phyloP scores from a whole-genome alignment of 2,113 vertebrate genomes.

The Rynchops niger region DNA sequence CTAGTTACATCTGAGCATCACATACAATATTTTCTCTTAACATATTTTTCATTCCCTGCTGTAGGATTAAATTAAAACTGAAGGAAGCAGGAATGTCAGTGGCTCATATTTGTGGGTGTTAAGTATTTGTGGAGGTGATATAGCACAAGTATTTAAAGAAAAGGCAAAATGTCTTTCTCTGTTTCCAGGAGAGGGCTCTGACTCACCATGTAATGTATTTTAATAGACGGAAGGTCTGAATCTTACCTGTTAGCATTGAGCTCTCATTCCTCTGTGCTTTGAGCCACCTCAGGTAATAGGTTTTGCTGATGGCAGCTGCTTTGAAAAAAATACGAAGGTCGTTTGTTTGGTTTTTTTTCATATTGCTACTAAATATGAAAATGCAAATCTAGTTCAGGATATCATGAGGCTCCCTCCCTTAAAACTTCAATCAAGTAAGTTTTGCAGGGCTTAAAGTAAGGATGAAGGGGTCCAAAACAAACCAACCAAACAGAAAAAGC shows the following conservation, averaged over 20 bases:
- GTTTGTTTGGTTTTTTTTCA: not conserved
- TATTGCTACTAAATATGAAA: not conserved
- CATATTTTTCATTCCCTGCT: not conserved
- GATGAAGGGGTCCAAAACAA: not conserved
- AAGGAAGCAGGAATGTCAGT: not conserved
- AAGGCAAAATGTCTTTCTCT: not conserved
- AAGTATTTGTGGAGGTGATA: not conserved
- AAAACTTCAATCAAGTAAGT: not conserved
- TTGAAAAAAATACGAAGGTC: not conserved
- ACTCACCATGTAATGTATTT: not conserved
- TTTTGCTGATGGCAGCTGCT: not conserved
- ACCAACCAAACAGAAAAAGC: not conserved
- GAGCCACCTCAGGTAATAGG: not conserved
- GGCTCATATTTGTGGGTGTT: not conserved
- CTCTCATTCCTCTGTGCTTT: not conserved
- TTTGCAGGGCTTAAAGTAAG: not conserved
- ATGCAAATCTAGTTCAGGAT: not conserved
- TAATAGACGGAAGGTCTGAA: not conserved
- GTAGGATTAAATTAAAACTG: not conserved
- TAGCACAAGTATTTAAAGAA: not conserved
- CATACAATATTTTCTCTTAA: not conserved
- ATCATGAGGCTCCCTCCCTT: not conserved
- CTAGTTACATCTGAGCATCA: not conserved
- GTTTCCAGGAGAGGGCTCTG: not conserved
- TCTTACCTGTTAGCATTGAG: not conserved